Percentiles rank a stretch among this genome's conserved stretches.
Evolutionary conservation across 2,797 vertebrate species (phyloP).

Genomic region (Lycodopsis pacificus): DNA sequence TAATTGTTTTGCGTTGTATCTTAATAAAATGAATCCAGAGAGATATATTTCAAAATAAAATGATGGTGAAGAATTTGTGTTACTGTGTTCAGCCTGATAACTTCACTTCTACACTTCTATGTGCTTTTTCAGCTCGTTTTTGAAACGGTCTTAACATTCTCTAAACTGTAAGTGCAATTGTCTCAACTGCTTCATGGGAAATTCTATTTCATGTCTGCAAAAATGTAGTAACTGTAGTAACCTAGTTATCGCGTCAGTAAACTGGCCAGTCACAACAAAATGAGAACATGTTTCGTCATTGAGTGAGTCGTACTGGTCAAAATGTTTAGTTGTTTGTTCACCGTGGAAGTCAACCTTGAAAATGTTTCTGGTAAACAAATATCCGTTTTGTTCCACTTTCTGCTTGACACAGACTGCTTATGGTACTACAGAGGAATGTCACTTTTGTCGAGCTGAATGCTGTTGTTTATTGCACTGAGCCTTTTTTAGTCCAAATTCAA

Average conservation of each 20-base stretch:
- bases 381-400: not conserved
- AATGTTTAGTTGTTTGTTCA: not conserved
- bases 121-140: too few species aligned
- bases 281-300: not conserved
- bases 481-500: not conserved
- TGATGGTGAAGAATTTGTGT: not conserved
- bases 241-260: not conserved
- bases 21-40: not conserved
- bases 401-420: not conserved
- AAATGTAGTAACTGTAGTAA: not conserved
- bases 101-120: not conserved
- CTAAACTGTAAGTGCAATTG: not conserved
- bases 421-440: not conserved
- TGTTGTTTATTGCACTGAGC: not conserved
- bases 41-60: not conserved
- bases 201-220: not conserved
- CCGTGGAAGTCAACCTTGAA: not conserved
- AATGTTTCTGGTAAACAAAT: not conserved
- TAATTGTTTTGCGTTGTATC: not conserved
- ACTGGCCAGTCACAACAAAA: not conserved
- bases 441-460: not conserved
- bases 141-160: not conserved
- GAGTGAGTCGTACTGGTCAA: not conserved
- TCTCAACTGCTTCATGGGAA: not conserved
- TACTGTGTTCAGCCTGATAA: not conserved